Percentiles rank a stretch among this genome's conserved stretches.
Conservation (phyloP, 2,888 invertebrate species). For the Pardosa pseudoannulata region DNA sequence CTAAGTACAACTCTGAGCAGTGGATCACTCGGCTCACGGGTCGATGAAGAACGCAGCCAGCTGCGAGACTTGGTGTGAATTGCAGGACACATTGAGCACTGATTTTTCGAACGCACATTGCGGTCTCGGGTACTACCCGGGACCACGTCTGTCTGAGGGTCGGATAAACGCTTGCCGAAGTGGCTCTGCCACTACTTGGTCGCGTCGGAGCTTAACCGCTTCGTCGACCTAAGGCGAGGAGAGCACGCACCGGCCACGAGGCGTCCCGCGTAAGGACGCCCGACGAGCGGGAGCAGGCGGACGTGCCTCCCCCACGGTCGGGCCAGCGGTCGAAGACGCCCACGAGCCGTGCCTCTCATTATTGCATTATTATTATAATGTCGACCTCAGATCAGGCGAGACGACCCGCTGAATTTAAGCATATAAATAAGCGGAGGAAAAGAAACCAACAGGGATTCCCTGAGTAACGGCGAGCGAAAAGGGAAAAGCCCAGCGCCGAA, state of each 20-base stretch:
- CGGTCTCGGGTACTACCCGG: slow-evolving; percentile 76
- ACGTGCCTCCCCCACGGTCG: too few relatives aligned
- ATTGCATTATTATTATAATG: too few relatives aligned
- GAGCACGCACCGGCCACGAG: too few relatives aligned
- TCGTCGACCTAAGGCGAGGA: too few relatives aligned
- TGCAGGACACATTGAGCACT: slow-evolving; percentile 78
- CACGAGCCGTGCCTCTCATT: too few relatives aligned
- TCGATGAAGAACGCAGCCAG: slow-evolving; percentile 79
- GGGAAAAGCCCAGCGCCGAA: slow-evolving; percentile 60
- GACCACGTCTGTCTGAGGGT: slow-evolving; percentile 78
- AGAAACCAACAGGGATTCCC: slow-evolving; percentile 83
- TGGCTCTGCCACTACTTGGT: too few relatives aligned
- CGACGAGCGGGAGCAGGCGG: too few relatives aligned
- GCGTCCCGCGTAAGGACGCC: too few relatives aligned
- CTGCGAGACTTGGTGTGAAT: slow-evolving; percentile 78
- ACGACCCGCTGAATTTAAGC: slow-evolving; percentile 81
- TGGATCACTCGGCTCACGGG: slow-evolving; percentile 78
- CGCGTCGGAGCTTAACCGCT: too few relatives aligned
- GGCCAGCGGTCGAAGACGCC: too few relatives aligned
- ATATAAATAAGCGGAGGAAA: slow-evolving; percentile 85
- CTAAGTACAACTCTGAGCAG: slow-evolving; percentile 76
- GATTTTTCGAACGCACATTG: slow-evolving; percentile 79
- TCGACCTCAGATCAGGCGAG: slow-evolving; percentile 75
- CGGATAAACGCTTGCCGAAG: slow-evolving; percentile 69
- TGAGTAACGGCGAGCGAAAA: slow-evolving; percentile 79